A percentile compares a stretch with the other conserved stretches of the same genome.
phyloP scores from a whole-genome alignment of 2,888 invertebrate species.

The Gasteruption jaculator region DNA sequence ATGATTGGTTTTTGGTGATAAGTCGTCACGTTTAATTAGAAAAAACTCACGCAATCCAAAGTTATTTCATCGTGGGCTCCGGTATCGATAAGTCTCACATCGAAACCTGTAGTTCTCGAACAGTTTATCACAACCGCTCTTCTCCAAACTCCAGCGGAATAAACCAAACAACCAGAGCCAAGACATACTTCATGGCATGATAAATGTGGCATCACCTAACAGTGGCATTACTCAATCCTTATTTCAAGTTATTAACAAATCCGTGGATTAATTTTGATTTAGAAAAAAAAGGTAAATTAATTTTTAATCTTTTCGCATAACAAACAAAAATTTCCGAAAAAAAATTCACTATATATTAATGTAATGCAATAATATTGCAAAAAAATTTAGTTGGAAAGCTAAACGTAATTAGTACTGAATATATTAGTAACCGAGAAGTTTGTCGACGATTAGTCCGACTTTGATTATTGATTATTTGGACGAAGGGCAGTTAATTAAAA shows the following conservation, averaged over 20 bases:
- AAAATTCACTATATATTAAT: too few relatives aligned
- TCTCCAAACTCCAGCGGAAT: slow-evolving; percentile 39
- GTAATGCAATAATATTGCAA: too few relatives aligned
- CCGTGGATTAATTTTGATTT: slow-evolving; percentile 1
- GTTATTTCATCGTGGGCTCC: slow-evolving; percentile 39
- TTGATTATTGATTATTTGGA: too few relatives aligned
- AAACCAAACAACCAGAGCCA: slow-evolving; percentile 45
- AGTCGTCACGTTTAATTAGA: slow-evolving; percentile 8
- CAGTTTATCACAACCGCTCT: slow-evolving; percentile 42
- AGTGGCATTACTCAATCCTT: slow-evolving; percentile 26
- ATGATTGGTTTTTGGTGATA: too few relatives aligned
- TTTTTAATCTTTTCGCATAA: too few relatives aligned
- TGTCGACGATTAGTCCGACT: too few relatives aligned
- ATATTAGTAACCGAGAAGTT: too few relatives aligned
- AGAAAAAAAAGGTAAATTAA: neutral
- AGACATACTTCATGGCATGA: slow-evolving; percentile 40
- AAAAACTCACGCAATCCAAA: slow-evolving; percentile 44
- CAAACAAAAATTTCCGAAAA: too few relatives aligned
- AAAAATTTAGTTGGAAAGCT: too few relatives aligned
- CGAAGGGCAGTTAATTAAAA: too few relatives aligned
- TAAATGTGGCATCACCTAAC: slow-evolving; percentile 45
- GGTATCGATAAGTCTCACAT: slow-evolving; percentile 45
- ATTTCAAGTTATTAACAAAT: slow-evolving; percentile 6
- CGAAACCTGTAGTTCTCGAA: slow-evolving; percentile 31
- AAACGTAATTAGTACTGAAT: too few relatives aligned